A percentile compares a stretch with the other conserved stretches of the same genome.
Conservation (phyloP, 2,113 vertebrate genomes). For the Pelecanus crispus region DNA sequence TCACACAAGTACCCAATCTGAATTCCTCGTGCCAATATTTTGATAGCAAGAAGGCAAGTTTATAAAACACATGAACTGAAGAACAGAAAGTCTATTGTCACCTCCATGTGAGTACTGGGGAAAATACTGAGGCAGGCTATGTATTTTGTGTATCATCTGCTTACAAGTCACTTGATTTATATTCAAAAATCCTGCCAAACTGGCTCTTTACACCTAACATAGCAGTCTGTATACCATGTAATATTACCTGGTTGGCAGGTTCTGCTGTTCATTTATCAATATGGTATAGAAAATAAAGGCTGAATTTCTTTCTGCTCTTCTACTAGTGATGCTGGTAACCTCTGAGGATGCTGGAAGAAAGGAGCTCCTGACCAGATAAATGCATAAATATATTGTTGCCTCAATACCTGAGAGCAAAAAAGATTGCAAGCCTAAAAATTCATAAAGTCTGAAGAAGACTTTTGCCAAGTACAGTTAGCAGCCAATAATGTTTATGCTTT, state of each 20-base stretch:
- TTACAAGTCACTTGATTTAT: not conserved
- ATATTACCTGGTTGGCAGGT: not conserved
- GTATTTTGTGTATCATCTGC: not conserved
- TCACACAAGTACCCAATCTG: not conserved
- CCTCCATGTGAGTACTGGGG: not conserved
- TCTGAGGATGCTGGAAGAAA: not conserved
- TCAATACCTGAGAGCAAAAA: not conserved
- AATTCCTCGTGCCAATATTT: not conserved
- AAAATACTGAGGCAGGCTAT: not conserved
- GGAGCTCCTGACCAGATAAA: not conserved
- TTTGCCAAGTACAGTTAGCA: not conserved
- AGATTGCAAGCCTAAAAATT: not conserved
- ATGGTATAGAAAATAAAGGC: not conserved
- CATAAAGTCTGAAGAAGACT: not conserved
- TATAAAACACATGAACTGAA: not conserved
- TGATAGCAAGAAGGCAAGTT: not conserved
- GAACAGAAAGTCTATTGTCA: not conserved
- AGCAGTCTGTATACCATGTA: not conserved
- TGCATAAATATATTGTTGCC: rapidly evolving
- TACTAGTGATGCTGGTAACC: not conserved
- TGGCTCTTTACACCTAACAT: not conserved
- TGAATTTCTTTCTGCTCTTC: not conserved
- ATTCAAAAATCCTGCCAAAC: not conserved
- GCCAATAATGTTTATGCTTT: not conserved
- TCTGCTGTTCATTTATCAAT: not conserved